Base-by-base conservation (phyloP, 2,113 vertebrate species). In the Orthonyx spaldingii region DNA sequence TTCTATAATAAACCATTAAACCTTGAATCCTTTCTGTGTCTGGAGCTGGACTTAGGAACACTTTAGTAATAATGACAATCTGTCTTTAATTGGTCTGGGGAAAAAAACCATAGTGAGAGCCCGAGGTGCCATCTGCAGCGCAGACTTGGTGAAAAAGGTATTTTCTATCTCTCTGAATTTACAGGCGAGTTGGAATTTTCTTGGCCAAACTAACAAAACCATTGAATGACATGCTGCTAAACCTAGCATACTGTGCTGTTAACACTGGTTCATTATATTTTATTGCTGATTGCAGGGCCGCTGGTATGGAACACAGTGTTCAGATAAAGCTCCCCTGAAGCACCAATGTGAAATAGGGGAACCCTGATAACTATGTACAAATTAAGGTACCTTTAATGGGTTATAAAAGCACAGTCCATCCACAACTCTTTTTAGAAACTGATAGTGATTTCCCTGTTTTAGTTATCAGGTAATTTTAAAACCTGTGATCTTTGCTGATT, bases 271-370 rank as follows among this genome's bases (percentile, higher is more conserved):
- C 22, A 46, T 94, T 96, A 30, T 92, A 49, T 91, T 93, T 94
- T 84, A 90, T 93, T 88, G 61, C 68, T 74, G 65, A 84, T 92
- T 91, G 60, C 68, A 76, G 57, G 49, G 37, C 52, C 47, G 15
- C 64, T 75, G 37, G 16, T 91, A 37, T 59, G 69, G 83, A 95
- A 91, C 87, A 74, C 41, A n/a, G 11, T 84, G 91, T 96, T 92
- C 94, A 93, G 90, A 94, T 95, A 95, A 97, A 90, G 26, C 56
- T 79, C 46, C 71, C 88, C 74, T 76, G 61, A 92, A 93, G 71
- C 42, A 49, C 32, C 35, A 79, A 37, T 91, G 66, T 84, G 86
- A 69, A 91, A 91, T 22, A 68, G 35, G n/a, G 33, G 70, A 95
- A 82, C 21, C 18, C 21, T 81, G 91, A 93, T 94, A 93, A 92